A percentile compares a stretch with the other conserved stretches of the same genome.
Evolutionary conservation across 1,140 invertebrate genomes (phyloP).

Genomic region (Tetraneura akinire): DNA sequence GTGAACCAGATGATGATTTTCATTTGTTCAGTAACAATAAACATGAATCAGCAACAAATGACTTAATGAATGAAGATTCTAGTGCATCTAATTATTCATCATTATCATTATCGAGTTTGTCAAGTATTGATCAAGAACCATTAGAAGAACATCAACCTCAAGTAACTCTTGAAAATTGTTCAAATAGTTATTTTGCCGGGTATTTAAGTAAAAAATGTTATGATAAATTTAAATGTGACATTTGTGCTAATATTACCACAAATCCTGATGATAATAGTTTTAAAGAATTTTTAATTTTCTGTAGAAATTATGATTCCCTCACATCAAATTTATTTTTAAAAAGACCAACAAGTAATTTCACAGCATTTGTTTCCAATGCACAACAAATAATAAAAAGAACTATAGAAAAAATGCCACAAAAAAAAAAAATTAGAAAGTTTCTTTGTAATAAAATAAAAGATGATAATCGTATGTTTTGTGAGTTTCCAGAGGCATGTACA

Average conservation of each 20-base stretch:
- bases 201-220: neutral
- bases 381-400: conserved; percentile 13
- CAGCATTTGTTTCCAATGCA: neutral
- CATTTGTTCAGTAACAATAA: neutral
- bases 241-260: neutral
- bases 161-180: neutral
- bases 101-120: no score
- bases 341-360: neutral
- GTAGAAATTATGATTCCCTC: neutral
- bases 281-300: conserved; percentile 5
- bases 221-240: conserved; percentile 7
- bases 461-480: neutral
- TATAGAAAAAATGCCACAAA: neutral
- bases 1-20: conserved; percentile 1
- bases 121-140: no score
- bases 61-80: no score
- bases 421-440: neutral
- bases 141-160: neutral
- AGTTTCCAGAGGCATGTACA: neutral
- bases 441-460: conserved; percentile 14
- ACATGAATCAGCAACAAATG: neutral
- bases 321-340: neutral
- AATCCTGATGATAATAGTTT: neutral
- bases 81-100: no score
- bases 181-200: neutral